Conservation (phyloP, 2,113 vertebrate genomes). For the Heterotis niloticus region DNA sequence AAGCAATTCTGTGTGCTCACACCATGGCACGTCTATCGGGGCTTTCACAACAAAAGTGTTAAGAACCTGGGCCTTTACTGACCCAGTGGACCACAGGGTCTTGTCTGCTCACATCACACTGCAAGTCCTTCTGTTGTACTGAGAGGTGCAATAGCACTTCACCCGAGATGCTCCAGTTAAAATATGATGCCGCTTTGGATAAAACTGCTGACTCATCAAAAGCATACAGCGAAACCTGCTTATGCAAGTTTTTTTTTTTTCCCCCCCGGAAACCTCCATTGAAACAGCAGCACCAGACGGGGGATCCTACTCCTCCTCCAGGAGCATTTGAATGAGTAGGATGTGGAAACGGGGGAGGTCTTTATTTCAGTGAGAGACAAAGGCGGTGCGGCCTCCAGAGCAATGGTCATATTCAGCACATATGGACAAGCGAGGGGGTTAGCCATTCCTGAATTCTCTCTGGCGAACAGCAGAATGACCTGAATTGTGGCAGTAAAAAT, state of each 20-base stretch:
- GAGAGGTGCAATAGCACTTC: background rate
- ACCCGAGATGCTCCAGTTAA: background rate
- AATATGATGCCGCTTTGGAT: background rate
- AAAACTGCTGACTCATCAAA: background rate
- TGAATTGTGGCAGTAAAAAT: background rate
- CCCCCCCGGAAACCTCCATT: background rate
- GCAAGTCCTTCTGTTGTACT: background rate
- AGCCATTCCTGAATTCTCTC: conserved; percentile 5
- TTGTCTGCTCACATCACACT: background rate
- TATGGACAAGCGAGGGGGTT: background rate
- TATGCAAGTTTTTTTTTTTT: background rate
- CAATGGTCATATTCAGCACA: background rate
- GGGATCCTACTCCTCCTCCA: background rate
- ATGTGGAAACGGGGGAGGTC: background rate
- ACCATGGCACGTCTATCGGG: too few relatives aligned
- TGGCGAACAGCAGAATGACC: background rate
- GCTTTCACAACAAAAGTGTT: too few relatives aligned
- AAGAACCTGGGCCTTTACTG: background rate
- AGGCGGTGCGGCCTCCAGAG: background rate
- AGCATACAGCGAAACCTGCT: background rate
- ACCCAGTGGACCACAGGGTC: background rate
- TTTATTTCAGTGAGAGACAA: background rate
- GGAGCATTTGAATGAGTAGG: background rate
- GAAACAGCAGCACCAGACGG: background rate
- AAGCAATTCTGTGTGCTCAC: too few relatives aligned